These are phyloP conservation scores for Ochotona curzoniae DNA, from an alignment of 2,113 vertebrate genomes.

Conservation along the genomic window DNA sequence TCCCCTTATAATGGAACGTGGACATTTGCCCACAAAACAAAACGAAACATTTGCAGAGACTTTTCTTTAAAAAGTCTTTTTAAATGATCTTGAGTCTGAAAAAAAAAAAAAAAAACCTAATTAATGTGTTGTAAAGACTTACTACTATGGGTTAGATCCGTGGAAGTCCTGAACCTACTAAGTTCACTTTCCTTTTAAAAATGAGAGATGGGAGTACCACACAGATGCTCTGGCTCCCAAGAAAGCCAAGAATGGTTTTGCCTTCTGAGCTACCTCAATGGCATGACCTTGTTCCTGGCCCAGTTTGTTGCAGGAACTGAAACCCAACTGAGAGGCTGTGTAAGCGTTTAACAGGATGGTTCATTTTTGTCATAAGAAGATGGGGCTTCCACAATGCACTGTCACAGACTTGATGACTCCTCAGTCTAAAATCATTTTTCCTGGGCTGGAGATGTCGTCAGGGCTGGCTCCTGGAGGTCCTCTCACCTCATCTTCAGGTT, in stretches of 20 bases:
- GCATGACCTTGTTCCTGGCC: neutral
- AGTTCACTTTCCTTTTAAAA: neutral
- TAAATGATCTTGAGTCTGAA: conserved; percentile 15
- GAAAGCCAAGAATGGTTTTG: neutral
- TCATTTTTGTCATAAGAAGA: neutral
- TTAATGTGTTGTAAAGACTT: neutral
- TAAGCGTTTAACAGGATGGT: neutral
- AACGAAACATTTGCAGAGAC: neutral
- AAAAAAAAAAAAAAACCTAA: neutral
- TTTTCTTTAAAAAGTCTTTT: neutral
- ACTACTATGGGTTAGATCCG: rapidly evolving
- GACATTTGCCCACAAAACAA: neutral
- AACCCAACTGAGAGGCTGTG: neutral
- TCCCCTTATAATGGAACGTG: neutral
- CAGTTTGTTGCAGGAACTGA: neutral
- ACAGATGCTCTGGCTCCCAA: neutral
- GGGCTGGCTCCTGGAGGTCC: neutral
- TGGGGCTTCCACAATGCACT: neutral
- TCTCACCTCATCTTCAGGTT: neutral
- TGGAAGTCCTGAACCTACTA: neutral
- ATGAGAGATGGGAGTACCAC: neutral
- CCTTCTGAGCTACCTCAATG: neutral
- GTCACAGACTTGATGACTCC: neutral
- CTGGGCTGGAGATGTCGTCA: neutral
- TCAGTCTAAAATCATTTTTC: neutral